Conservation (phyloP, 1,140 invertebrate species). For the Mactra quadrangularis region DNA sequence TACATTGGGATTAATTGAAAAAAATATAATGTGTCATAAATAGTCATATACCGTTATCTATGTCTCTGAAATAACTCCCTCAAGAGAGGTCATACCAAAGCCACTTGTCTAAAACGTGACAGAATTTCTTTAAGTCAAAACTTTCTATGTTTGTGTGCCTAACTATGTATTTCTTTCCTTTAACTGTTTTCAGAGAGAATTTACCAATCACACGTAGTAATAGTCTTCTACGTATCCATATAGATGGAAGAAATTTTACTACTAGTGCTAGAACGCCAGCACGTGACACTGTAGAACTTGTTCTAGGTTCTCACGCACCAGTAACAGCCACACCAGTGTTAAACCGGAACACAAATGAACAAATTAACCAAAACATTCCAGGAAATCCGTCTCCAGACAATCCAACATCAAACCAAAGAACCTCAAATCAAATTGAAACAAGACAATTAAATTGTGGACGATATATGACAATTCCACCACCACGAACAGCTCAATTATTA, state of each 20-base stretch:
- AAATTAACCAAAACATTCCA: background rate
- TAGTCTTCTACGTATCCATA: constrained; percentile 1
- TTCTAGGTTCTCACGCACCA: background rate
- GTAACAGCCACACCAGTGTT: constrained; percentile 11
- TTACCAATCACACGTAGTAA: background rate
- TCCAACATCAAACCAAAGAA: background rate
- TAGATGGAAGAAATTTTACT: background rate
- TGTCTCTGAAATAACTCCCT: too few species aligned
- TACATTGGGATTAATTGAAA: too few species aligned
- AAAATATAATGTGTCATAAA: too few species aligned
- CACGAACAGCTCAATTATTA: constrained; percentile 23
- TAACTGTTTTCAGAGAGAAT: constrained; percentile 29
- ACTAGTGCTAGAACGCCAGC: background rate
- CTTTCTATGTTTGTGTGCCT: too few species aligned
- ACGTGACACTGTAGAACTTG: constrained; percentile 21
- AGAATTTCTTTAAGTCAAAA: too few species aligned
- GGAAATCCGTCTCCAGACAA: background rate
- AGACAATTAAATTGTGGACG: background rate
- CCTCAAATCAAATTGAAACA: constrained; percentile 14
- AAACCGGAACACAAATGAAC: background rate
- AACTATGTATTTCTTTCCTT: too few species aligned
- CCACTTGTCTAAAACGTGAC: too few species aligned
- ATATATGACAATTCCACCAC: background rate
- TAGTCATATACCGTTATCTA: too few species aligned
- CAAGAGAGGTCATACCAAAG: too few species aligned